Evolutionary conservation across 2,797 vertebrate species (phyloP), one percentile per base, ranked within the genome.

Genomic region (Pelobates cultripes): DNA sequence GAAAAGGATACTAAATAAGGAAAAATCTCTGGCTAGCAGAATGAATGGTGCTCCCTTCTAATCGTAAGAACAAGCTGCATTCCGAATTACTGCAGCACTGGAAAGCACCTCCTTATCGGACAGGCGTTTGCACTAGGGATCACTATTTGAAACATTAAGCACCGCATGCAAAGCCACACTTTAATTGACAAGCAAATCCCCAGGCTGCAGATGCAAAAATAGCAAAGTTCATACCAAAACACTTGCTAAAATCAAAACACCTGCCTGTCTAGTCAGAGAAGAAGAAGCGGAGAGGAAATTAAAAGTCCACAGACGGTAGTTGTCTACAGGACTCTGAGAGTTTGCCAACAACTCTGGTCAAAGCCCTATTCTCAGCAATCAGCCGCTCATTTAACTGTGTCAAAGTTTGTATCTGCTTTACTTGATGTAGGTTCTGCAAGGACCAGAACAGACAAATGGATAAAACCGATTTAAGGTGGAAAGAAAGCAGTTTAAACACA

Each of bases 331-430:
- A 94, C 94, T 94, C 94, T 92, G 97, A 95, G 84, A 96, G 96
- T 91, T 96, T 98, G 87, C 95, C 95, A 95, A 99, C 90, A 93
- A 97, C 97, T 83, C 97, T 96, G 89, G 95, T 95, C 96, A 99
- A 95, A 87, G 97, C 97, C 94, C 96, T 96, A 95, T 98, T 99
- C 95, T 98, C 97, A 87, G 95, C 95, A 96, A 97, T 92, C 94
- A 99, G 95, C 84, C 94, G 95, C 91, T 98, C 97, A 94, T 99
- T 98, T 92, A 97, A 93, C 93, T 95, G 94, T 89, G 94, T 95
- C 95, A 98, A 95, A 92, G 96, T 93, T 53, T 96, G 96, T 94
- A 97, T 96, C 94, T 98, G 96, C 93, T 96, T 97, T 96, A 98
- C 94, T 95, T 97, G 95, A 87, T 95, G 96, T 90, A 97, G 96